Evolutionary conservation across 2,797 vertebrate species (phyloP), one percentile per base, ranked within the genome.

Genomic region (Anomalospiza imberbis): DNA sequence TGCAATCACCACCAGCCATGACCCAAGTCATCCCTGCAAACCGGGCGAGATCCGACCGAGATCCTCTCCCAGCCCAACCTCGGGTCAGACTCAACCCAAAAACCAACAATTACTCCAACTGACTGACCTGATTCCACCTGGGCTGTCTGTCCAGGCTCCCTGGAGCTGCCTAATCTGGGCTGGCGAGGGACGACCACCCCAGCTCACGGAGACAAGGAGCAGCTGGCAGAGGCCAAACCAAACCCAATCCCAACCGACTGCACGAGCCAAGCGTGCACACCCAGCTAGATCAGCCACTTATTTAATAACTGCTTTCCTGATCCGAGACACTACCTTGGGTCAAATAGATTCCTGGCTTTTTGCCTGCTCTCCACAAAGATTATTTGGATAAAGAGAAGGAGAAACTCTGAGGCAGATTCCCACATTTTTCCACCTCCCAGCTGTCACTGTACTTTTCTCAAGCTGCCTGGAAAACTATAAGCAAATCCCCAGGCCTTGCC

Each of bases 401-500:
- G 67, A 85, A 85, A 71, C 82, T 89, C 87, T 25, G 3, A 83
- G 78, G 72, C 50, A 51, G 82, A 81, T 92, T 95, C 89, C 91
- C 89, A 92, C 54, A 88, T 91, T 89, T 78, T 86, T 74, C 60
- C 19, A 10, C 89, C 91, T 90, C 81, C 73, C 70, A 93, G 92
- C 72, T 90, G 77, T 77, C 79, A 9, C 0, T 45, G 47, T 51
- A 70, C 71, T 85, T 91, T 85, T 76, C 89, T 89, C 76, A 65
- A 92, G 81, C 80, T 88, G 90, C 88, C 83, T 86, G 61, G 71
- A 89, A 93, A 91, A 32, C 70, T 42, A 50, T 53, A 81, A 95
- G 93, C 91, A 94, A 94, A 91, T 92, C 93, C 67, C 48, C 66
- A 84, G 92, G 88, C 92, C 78, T 45, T 14, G 6, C 70, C 85